A percentile compares a stretch with the other conserved stretches of the same genome.
These are phyloP conservation scores for Varanus komodoensis DNA, from an alignment of 2,113 vertebrate species.

Conservation along the genomic window DNA sequence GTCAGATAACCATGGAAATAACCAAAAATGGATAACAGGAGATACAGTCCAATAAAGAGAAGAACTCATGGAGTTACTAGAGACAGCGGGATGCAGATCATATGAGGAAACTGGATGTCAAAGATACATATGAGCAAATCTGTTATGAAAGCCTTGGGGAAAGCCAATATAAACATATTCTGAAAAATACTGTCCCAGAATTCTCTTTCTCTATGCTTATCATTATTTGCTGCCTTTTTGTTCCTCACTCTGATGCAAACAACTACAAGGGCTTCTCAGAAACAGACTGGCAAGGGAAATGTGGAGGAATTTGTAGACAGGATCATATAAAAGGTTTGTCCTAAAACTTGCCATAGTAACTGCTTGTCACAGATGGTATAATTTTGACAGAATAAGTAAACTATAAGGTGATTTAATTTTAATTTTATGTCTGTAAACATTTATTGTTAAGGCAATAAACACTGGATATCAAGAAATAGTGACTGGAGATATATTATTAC, in stretches of 20 bases:
- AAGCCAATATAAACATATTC: neutral
- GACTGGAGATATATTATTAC: neutral
- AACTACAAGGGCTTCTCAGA: neutral
- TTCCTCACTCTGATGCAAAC: neutral
- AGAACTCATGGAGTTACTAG: slow-evolving; percentile 19
- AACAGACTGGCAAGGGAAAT: neutral
- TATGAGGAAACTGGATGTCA: slow-evolving; percentile 18
- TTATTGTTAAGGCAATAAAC: slow-evolving; percentile 5
- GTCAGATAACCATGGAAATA: slow-evolving; percentile 14
- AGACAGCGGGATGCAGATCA: slow-evolving; percentile 26
- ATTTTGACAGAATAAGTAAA: neutral
- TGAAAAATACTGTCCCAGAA: neutral
- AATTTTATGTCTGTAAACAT: slow-evolving; percentile 1
- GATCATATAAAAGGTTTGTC: neutral
- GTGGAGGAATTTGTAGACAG: neutral
- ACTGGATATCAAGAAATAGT: neutral
- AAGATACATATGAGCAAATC: slow-evolving; percentile 26
- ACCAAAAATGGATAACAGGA: slow-evolving; percentile 16
- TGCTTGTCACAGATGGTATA: neutral
- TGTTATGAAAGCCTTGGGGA: slow-evolving; percentile 16
- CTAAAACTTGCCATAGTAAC: neutral
- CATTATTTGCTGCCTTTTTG: neutral
- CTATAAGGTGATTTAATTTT: neutral
- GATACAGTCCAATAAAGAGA: slow-evolving; percentile 11
- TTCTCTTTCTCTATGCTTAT: neutral